These are phyloP conservation scores for Drosophila sulfurigaster DNA, from an alignment of 1,140 invertebrate species.

Conservation along the genomic window DNA sequence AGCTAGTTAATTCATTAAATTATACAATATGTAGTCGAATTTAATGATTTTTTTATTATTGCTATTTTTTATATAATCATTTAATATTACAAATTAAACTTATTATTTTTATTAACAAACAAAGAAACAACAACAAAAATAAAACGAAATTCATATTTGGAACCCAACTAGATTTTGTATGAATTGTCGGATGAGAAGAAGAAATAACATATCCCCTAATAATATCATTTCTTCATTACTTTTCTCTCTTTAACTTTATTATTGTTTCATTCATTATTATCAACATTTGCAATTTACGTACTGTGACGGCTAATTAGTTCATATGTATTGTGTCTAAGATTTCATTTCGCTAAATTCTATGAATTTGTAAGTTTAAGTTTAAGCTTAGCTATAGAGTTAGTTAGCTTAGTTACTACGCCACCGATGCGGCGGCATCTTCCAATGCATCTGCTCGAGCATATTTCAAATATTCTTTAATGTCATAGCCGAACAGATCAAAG, in stretches of 20 bases:
- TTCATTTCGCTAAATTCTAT: conserved; percentile 63
- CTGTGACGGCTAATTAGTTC: conserved; percentile 73
- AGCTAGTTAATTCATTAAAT: conserved; percentile 75
- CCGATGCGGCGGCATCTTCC: conserved; percentile 50
- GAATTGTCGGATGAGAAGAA: too few species aligned
- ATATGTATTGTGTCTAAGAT: conserved; percentile 50
- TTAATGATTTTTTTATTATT: conserved; percentile 53
- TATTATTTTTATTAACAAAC: conserved; percentile 37
- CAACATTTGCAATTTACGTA: conserved; percentile 82
- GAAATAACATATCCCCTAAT: background rate
- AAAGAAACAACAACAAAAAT: conserved; percentile 16
- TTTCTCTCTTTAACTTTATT: conserved; percentile 72
- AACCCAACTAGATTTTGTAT: too few species aligned
- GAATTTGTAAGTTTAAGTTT: conserved; percentile 36
- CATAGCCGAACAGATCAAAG: conserved; percentile 94
- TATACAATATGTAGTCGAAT: conserved; percentile 69
- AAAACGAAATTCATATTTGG: conserved; percentile 51
- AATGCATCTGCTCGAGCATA: conserved; percentile 87
- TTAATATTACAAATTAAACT: conserved; percentile 37
- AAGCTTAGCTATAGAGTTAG: conserved; percentile 16
- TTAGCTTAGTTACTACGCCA: conserved; percentile 40
- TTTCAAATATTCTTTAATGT: conserved; percentile 90
- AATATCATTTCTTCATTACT: conserved; percentile 2
- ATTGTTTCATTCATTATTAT: conserved; percentile 82
- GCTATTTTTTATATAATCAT: conserved; percentile 55